Base-by-base conservation (phyloP, 2,888 invertebrate species). In the Rapana venosa region DNA sequence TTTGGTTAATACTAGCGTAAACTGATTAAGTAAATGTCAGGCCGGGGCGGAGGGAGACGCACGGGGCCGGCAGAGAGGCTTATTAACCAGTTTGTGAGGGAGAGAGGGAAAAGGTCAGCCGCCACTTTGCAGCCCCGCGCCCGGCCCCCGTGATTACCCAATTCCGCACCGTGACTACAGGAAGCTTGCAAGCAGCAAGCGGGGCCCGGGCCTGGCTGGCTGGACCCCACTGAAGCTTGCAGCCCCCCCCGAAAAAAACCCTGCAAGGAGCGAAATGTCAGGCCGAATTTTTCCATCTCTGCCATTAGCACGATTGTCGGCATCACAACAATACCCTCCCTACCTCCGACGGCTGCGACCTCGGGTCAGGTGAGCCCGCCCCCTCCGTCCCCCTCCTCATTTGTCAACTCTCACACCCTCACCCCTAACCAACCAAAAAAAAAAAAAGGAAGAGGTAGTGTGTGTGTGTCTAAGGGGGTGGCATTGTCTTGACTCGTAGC, bases 11-110 rank as follows among this genome's bases (percentile, higher is more conserved):
- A 90, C 91, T 88, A 88, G 88, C 90, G 87, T 88, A 90, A 88
- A 90, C 87, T 90, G 91, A 92, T 90, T 91, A 90, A 88, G 90
- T 90, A 92, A 92, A 92, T 92, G 92, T 91, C 92, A 92, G 87
- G 61, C 66, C 77, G 90, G 90, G 90, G 90, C 91, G 90, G 91
- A 86, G 83, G 81, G 86, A 87, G 79, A 81, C 89, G 90, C 86
- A 84, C 87, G 70, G 87, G 47, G 81, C 79, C 47, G 86, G 87
- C 88, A 89, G 90, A 35, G 66, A 84, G 87, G 89, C 91, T 91
- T 92, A 92, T 92, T 90, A 91, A 91, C 90, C 79, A 87, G 90
- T 91, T 91, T 90, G 91, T 92, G 91, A 89, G 90, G 90, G 90
- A 90, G 83, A 90, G 83, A 90, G 86, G 87, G 61, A 92, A 92